These are phyloP conservation scores for Bombylius discolor DNA, from an alignment of 2,888 invertebrate species.

Conservation along the genomic window DNA sequence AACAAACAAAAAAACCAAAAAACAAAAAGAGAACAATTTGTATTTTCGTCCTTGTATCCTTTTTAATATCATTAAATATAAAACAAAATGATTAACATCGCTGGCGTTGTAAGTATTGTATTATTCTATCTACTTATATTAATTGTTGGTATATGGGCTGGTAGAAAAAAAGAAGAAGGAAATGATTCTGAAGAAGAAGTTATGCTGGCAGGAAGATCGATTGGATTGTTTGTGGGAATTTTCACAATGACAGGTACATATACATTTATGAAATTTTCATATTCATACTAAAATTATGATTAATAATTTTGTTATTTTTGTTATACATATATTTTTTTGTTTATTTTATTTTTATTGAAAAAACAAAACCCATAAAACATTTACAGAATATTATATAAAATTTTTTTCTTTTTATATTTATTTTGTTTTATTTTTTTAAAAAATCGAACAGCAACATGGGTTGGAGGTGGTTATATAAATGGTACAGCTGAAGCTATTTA, in stretches of 20 bases:
- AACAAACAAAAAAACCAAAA: too few species aligned
- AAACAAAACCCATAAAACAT: too few species aligned
- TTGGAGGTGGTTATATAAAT: slow-evolving; percentile 98
- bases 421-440: neutral
- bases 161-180: slow-evolving; percentile 76
- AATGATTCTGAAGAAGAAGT: slow-evolving; percentile 93
- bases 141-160: slow-evolving; percentile 95
- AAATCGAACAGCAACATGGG: slow-evolving; percentile 80
- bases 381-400: too few species aligned
- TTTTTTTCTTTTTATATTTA: too few species aligned
- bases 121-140: slow-evolving; percentile 94
- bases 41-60: too few species aligned
- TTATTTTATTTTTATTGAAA: too few species aligned
- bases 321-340: neutral
- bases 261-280: neutral
- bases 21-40: too few species aligned
- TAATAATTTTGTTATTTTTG: neutral
- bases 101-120: slow-evolving; percentile 86
- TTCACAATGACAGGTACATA: slow-evolving; percentile 93
- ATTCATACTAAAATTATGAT: neutral
- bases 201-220: slow-evolving; percentile 95
- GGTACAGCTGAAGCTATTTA: slow-evolving; percentile 97
- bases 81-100: slow-evolving; percentile 67
- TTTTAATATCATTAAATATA: too few species aligned
- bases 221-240: slow-evolving; percentile 92